These are phyloP conservation scores for Orthosia gothica DNA, from an alignment of 2,888 invertebrate species.

Conservation along the genomic window DNA sequence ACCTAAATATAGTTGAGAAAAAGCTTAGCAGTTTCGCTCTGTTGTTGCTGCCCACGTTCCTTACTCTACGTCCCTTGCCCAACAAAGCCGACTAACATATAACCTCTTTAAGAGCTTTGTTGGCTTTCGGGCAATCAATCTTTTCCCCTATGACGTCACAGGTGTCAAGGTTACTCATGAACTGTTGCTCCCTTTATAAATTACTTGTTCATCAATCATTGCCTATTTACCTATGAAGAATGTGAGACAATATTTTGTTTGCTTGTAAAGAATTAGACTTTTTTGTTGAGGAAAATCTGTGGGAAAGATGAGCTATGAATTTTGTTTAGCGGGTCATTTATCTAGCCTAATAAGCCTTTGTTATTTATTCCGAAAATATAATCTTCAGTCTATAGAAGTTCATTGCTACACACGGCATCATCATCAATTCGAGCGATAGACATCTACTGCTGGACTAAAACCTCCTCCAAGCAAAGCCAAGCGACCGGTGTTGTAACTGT, in stretches of 20 bases:
- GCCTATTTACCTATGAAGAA: slow-evolving; percentile 51
- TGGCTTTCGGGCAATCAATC: slow-evolving; percentile 76
- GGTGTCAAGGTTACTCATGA: slow-evolving; percentile 78
- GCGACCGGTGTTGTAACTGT: background rate
- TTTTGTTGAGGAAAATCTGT: slow-evolving; percentile 17
- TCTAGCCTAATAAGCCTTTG: background rate
- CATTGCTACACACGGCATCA: background rate
- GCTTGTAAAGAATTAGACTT: slow-evolving; percentile 24
- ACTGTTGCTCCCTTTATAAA: slow-evolving; percentile 58
- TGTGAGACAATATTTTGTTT: slow-evolving; percentile 34
- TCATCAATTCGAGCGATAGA: background rate
- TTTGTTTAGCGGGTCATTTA: slow-evolving; percentile 16
- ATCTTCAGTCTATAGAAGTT: background rate
- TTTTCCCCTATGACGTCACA: slow-evolving; percentile 76
- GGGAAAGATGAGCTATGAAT: slow-evolving; percentile 15
- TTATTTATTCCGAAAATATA: background rate
- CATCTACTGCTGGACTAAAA: background rate
- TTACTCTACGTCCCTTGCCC: too few relatives aligned
- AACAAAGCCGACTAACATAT: too few relatives aligned
- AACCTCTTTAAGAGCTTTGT: slow-evolving; percentile 65
- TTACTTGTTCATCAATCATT: slow-evolving; percentile 64
- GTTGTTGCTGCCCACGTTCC: too few relatives aligned
- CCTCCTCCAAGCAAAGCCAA: background rate
- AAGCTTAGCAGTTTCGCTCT: too few relatives aligned
- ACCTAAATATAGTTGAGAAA: too few relatives aligned